A percentile compares a stretch with the other conserved stretches of the same genome.
Evolutionary conservation across 2,113 vertebrate genomes (phyloP).

Genomic region (Nansenia antarctica): DNA sequence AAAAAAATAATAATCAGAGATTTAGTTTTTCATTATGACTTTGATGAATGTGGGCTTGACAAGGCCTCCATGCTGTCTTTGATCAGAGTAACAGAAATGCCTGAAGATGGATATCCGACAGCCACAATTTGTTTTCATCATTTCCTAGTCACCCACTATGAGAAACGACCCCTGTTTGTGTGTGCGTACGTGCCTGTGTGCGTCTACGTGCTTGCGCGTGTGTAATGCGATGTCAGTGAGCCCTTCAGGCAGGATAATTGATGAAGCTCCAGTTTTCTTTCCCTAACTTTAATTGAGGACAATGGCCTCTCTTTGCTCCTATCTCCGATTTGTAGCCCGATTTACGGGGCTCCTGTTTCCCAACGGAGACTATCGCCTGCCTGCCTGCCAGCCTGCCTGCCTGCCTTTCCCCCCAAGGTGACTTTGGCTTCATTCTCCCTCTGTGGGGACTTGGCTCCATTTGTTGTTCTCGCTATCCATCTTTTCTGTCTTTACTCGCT

Average conservation of each 20-base stretch:
- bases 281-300: slow-evolving; percentile 17
- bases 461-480: neutral
- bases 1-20: neutral
- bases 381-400: neutral
- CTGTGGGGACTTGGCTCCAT: neutral
- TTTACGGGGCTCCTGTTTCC: slow-evolving; percentile 47
- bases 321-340: slow-evolving; percentile 46
- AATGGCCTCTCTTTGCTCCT: slow-evolving; percentile 10
- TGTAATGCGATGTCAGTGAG: neutral
- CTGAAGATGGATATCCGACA: neutral
- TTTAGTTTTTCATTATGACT: neutral
- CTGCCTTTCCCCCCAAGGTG: slow-evolving; percentile 45
- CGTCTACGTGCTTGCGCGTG: neutral
- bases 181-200: slow-evolving; percentile 12
- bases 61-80: neutral
- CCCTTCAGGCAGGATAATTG: neutral
- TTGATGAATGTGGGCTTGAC: neutral
- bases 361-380: slow-evolving; percentile 3
- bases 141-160: neutral
- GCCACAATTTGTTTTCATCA: neutral
- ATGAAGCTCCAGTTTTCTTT: slow-evolving; percentile 19
- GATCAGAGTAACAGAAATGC: neutral
- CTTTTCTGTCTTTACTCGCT: neutral
- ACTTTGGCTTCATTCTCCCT: slow-evolving; percentile 23
- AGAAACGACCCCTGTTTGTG: too few species aligned